Conservation (phyloP, 2,113 vertebrate species). For the Carassius carassius region DNA sequence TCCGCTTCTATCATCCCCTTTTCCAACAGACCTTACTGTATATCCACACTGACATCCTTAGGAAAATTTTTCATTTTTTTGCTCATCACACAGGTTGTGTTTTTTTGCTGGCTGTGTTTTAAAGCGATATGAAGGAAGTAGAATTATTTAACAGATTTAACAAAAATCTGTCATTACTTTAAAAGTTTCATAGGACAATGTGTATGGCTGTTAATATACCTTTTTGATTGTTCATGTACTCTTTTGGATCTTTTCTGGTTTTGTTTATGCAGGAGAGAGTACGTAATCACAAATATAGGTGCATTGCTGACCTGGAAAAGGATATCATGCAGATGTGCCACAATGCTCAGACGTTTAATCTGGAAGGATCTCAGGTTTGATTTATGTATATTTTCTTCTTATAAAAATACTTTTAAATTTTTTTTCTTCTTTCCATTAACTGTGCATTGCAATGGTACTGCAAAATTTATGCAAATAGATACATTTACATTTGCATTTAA, state of each 20-base stretch:
- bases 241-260: neutral
- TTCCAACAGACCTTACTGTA: neutral
- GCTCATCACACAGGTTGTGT: neutral
- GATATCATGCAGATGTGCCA: constrained; percentile 94
- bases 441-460: neutral
- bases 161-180: neutral
- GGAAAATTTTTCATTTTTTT: neutral
- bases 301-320: constrained; percentile 92
- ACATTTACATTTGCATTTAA: too few species aligned
- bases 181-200: neutral
- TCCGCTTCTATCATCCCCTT: neutral
- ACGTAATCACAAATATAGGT: constrained; percentile 97
- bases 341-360: constrained; percentile 97
- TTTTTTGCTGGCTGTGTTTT: neutral
- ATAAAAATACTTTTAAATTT: neutral
- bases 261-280: constrained; percentile 86
- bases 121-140: neutral
- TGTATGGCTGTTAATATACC: neutral
- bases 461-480: neutral
- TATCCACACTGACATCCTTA: neutral
- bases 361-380: constrained; percentile 96
- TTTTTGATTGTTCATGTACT: neutral
- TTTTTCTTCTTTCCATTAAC: neutral
- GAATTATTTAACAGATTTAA: neutral
- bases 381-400: neutral